A percentile compares a stretch with the other conserved stretches of the same genome.
phyloP scores from a whole-genome alignment of 2,888 invertebrate genomes.

The Diarsia rubi region DNA sequence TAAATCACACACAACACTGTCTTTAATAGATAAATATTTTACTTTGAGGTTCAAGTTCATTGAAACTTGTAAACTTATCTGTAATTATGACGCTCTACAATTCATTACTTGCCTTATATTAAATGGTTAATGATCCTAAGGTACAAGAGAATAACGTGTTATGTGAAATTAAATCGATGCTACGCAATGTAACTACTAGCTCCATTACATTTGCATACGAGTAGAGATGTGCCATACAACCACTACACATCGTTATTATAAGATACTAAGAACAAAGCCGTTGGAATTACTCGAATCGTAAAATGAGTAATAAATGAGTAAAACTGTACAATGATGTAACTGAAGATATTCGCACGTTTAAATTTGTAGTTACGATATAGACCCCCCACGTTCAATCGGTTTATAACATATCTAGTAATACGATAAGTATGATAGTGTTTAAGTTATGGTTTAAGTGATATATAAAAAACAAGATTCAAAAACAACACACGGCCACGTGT shows the following conservation, averaged over 20 bases:
- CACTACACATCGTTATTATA: slow-evolving; percentile 3
- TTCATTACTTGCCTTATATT: slow-evolving; percentile 7
- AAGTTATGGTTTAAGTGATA: not conserved
- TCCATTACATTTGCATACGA: slow-evolving; percentile 34
- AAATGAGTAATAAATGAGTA: slow-evolving; percentile 26
- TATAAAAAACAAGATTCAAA: too few species aligned
- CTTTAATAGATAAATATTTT: slow-evolving; percentile 64
- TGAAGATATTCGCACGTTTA: slow-evolving; percentile 23
- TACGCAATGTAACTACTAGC: slow-evolving; percentile 21
- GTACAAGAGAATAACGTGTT: slow-evolving; percentile 17
- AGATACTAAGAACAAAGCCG: slow-evolving; percentile 41
- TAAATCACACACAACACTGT: slow-evolving; percentile 72
- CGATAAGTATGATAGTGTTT: not conserved
- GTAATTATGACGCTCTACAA: slow-evolving; percentile 2
- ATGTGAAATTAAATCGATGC: slow-evolving; percentile 35
- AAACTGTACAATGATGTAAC: slow-evolving; percentile 42
- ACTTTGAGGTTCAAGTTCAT: slow-evolving; percentile 69
- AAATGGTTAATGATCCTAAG: not conserved
- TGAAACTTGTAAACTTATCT: slow-evolving; percentile 43
- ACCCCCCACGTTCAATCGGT: slow-evolving; percentile 28
- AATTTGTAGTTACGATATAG: slow-evolving; percentile 30
- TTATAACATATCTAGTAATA: slow-evolving; percentile 5
- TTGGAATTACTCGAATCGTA: slow-evolving; percentile 28
- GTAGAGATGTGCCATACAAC: slow-evolving; percentile 29
- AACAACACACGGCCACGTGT: too few species aligned